Evolutionary conservation across 2,113 vertebrate species (phyloP).

Genomic region (Hippocampus mohnikei): DNA sequence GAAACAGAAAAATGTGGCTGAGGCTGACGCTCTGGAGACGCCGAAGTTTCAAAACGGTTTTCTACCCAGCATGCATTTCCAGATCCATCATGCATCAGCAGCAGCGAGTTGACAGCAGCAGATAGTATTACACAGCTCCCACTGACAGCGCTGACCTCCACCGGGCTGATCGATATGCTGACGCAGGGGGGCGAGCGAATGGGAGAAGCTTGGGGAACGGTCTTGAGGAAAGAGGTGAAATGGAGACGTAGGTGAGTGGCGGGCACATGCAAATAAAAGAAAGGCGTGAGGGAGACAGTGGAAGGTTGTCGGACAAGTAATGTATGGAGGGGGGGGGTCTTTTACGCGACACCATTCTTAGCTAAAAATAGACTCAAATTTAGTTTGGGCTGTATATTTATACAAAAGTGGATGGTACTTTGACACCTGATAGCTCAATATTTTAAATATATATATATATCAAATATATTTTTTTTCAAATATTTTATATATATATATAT

Average conservation of each 20-base stretch:
- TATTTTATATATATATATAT: too few relatives aligned
- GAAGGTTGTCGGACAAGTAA: slow-evolving; percentile 1
- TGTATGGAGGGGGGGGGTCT: not conserved
- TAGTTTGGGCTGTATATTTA: not conserved
- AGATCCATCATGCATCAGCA: slow-evolving; percentile 50
- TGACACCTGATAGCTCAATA: too few relatives aligned
- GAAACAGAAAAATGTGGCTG: slow-evolving; percentile 30
- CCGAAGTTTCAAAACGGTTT: slow-evolving; percentile 35
- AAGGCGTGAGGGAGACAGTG: slow-evolving; percentile 6
- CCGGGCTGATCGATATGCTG: slow-evolving; percentile 53
- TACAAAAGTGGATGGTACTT: not conserved
- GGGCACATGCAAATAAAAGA: not conserved
- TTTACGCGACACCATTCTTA: not conserved
- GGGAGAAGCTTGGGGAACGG: not conserved
- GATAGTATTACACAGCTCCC: slow-evolving; percentile 62
- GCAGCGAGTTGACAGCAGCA: slow-evolving; percentile 52
- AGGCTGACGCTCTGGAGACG: slow-evolving; percentile 36
- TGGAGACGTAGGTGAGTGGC: slow-evolving; percentile 5
- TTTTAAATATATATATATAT: too few relatives aligned
- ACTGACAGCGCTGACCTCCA: slow-evolving; percentile 60
- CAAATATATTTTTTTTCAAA: too few relatives aligned
- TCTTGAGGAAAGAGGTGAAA: slow-evolving; percentile 11
- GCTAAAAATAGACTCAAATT: not conserved
- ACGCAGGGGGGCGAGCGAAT: slow-evolving; percentile 8
- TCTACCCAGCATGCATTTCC: slow-evolving; percentile 58